phyloP scores from a whole-genome alignment of 2,797 vertebrate species.

The Pangasius sanitwongsei region DNA sequence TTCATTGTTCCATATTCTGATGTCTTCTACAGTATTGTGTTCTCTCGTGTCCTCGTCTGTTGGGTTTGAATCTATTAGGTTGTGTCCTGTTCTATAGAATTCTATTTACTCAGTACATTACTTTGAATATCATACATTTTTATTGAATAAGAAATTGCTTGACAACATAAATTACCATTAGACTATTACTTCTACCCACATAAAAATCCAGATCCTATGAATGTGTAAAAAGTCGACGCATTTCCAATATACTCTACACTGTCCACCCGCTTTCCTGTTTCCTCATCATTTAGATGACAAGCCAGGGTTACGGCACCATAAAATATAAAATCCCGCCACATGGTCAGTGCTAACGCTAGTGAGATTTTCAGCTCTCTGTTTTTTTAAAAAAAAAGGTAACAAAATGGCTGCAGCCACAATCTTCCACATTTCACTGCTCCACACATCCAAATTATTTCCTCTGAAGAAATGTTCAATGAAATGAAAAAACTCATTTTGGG shows the following conservation, averaged over 20 bases:
- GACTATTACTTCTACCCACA: background rate
- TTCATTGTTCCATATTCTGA: too few species aligned
- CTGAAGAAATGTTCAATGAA: background rate
- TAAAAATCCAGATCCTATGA: background rate
- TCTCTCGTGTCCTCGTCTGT: background rate
- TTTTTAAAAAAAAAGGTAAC: background rate
- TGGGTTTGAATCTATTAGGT: background rate
- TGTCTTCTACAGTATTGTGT: too few species aligned
- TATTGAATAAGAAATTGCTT: background rate
- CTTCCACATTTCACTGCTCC: background rate
- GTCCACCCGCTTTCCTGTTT: background rate
- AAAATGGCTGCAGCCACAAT: background rate
- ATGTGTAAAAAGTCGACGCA: background rate
- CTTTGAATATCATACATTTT: background rate
- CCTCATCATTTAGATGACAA: background rate
- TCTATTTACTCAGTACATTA: background rate
- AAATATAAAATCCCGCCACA: background rate
- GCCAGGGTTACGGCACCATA: background rate
- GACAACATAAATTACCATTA: background rate
- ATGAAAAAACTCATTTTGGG: too few species aligned
- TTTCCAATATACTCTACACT: background rate
- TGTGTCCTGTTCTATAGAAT: background rate
- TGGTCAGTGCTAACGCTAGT: background rate
- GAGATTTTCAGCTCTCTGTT: too few species aligned
- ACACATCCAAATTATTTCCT: background rate